Percentiles rank a stretch among this genome's conserved stretches.
Evolutionary conservation across 2,113 vertebrate species (phyloP).

Genomic region (Gambusia affinis): DNA sequence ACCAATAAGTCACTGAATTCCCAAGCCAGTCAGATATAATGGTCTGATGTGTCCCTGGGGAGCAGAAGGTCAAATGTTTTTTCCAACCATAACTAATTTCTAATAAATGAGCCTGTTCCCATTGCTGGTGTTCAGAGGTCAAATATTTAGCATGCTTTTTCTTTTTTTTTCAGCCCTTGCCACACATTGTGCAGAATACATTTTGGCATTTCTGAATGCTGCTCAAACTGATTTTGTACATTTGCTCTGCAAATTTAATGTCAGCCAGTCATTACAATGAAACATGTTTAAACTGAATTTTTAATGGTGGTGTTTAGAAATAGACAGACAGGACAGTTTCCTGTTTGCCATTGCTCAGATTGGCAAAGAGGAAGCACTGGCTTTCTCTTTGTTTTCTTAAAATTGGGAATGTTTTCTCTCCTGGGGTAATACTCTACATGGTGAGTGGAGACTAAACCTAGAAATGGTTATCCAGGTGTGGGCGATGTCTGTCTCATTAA

Average conservation of each 20-base stretch:
- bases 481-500: neutral
- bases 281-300: neutral
- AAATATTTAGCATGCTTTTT: slow-evolving; percentile 74
- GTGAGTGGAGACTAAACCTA: neutral
- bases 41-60: slow-evolving; percentile 64
- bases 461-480: neutral
- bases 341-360: neutral
- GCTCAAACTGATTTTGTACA: neutral
- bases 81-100: slow-evolving; percentile 72
- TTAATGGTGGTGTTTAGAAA: neutral
- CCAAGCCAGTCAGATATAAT: slow-evolving; percentile 68
- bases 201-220: slow-evolving; percentile 11
- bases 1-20: slow-evolving; percentile 67
- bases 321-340: neutral
- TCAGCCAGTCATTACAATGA: too few relatives aligned
- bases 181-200: slow-evolving; percentile 2
- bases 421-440: neutral
- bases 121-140: slow-evolving; percentile 67
- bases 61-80: slow-evolving; percentile 65
- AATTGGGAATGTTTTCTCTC: neutral
- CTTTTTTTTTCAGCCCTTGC: neutral
- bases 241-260: neutral
- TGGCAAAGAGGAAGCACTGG: too few relatives aligned
- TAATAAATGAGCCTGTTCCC: slow-evolving; percentile 72
- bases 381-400: neutral